These are phyloP conservation scores for Psococerastis gibbosa DNA, from an alignment of 2,888 invertebrate species.

Conservation along the genomic window DNA sequence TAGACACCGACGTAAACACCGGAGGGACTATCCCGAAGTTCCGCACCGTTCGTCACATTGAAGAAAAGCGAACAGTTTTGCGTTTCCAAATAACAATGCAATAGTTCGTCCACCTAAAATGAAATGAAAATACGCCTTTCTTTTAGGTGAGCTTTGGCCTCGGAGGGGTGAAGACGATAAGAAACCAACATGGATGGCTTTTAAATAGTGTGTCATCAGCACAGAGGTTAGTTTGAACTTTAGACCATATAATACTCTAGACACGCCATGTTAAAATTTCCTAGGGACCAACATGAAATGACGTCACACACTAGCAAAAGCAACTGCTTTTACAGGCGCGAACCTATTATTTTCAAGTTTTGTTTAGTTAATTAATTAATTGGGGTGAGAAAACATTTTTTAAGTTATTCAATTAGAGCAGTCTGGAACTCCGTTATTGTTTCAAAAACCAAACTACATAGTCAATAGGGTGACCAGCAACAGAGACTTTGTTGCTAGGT, in stretches of 20 bases:
- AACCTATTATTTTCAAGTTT: no score
- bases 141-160: no score
- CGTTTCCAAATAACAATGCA: slow-evolving; percentile 56
- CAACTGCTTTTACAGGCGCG: no score
- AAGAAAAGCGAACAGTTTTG: slow-evolving; percentile 48
- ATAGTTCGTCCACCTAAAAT: slow-evolving; percentile 45
- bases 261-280: no score
- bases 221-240: not conserved
- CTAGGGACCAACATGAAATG: no score
- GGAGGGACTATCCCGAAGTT: slow-evolving; percentile 26
- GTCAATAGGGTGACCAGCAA: not conserved
- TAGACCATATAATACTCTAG: no score
- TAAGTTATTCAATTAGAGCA: not conserved
- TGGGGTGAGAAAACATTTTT: no score
- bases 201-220: slow-evolving; percentile 5
- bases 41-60: slow-evolving; percentile 31
- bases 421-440: not conserved
- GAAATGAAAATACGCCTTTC: slow-evolving; percentile 20
- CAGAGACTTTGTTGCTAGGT: no score
- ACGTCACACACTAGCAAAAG: no score
- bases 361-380: no score
- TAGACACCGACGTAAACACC: slow-evolving; percentile 44
- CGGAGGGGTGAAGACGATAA: no score
- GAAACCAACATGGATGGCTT: no score
- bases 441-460: not conserved